These are phyloP conservation scores for Climacteris rufus DNA, from an alignment of 2,113 vertebrate genomes.

Conservation along the genomic window DNA sequence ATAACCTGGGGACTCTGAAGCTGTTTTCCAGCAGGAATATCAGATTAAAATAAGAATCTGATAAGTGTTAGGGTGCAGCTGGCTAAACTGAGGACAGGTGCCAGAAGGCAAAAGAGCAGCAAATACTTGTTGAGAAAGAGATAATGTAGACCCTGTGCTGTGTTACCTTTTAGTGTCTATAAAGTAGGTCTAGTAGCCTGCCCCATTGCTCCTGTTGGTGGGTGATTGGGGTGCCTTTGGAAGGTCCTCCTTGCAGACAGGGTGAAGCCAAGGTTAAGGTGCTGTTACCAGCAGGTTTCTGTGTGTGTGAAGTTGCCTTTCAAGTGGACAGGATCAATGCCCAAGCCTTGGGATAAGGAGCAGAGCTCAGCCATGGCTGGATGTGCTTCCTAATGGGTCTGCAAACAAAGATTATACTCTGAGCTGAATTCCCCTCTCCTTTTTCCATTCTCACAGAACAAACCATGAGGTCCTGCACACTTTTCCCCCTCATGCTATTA, in stretches of 20 bases:
- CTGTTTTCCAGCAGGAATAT: neutral
- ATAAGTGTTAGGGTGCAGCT: neutral
- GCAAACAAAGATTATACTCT: neutral
- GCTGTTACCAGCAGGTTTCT: neutral
- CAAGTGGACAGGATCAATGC: accelerated
- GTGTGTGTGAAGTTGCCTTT: neutral
- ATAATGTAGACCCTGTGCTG: neutral
- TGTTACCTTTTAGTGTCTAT: neutral
- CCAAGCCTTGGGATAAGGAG: accelerated
- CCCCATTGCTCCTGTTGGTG: neutral
- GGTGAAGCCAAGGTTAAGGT: neutral
- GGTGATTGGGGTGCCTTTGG: neutral
- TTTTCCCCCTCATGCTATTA: accelerated
- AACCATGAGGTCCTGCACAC: neutral
- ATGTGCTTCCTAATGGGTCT: accelerated
- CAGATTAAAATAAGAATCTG: neutral
- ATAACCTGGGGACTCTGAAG: neutral
- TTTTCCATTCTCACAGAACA: neutral
- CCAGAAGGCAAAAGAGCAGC: neutral
- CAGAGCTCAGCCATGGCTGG: neutral
- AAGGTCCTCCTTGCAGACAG: neutral
- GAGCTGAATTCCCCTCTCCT: neutral
- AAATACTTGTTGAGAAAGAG: neutral
- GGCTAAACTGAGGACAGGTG: neutral
- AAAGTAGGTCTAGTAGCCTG: neutral